Conservation (phyloP, 2,888 invertebrate species). For the Epinotia ramella region DNA sequence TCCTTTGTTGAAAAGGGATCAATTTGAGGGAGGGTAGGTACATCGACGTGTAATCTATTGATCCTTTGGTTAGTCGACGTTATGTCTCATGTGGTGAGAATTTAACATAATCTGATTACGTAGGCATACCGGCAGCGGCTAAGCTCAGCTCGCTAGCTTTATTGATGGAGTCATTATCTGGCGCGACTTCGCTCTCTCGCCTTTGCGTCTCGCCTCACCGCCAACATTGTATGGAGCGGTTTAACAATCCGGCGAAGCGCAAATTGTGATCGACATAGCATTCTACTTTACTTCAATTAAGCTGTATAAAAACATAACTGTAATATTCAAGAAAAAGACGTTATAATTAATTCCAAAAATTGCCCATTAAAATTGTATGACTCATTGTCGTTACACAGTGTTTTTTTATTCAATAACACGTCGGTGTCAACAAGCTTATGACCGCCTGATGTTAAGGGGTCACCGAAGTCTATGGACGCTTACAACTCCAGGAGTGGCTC, state of each 20-base stretch:
- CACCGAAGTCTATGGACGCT: too few relatives aligned
- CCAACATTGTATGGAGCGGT: constrained; percentile 17
- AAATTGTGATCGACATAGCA: constrained; percentile 7
- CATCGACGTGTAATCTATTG: constrained; percentile 48
- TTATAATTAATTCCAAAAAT: neutral
- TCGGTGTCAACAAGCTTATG: too few relatives aligned
- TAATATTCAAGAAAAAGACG: too few relatives aligned
- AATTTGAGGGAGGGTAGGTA: constrained; percentile 20
- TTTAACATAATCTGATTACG: constrained; percentile 60
- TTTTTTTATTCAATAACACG: too few relatives aligned
- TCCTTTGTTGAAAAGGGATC: constrained; percentile 25
- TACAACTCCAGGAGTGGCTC: too few relatives aligned
- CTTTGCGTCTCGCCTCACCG: constrained; percentile 21
- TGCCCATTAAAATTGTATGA: neutral
- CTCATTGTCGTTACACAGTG: neutral
- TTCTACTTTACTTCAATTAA: neutral
- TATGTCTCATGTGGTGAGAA: constrained; percentile 51
- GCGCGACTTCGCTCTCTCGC: constrained; percentile 36
- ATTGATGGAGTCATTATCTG: constrained; percentile 52
- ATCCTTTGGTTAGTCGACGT: constrained; percentile 49
- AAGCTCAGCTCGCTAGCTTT: constrained; percentile 46
- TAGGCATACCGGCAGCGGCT: constrained; percentile 51
- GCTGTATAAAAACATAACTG: neutral
- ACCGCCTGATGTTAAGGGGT: too few relatives aligned
- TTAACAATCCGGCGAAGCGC: constrained; percentile 20